Conservation (phyloP, 2,888 invertebrate species). For the Acleris laterana region DNA sequence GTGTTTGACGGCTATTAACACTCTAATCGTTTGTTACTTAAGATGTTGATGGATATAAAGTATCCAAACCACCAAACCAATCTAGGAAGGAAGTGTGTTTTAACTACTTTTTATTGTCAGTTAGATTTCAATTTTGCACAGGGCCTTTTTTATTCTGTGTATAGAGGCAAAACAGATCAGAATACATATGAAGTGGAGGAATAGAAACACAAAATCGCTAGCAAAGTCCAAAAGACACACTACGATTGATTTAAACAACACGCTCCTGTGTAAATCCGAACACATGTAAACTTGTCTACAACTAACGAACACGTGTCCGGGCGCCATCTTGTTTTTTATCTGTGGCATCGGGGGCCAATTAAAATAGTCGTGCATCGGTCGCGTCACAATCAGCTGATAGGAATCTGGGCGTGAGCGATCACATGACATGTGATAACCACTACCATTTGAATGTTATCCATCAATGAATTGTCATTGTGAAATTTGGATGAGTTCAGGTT, state of each 20-base stretch:
- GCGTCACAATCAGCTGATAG: conserved; percentile 79
- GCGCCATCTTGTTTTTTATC: conserved; percentile 76
- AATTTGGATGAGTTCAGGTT: background rate
- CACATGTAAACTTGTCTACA: conserved; percentile 20
- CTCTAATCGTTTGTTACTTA: no score
- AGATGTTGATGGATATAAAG: no score
- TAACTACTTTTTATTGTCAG: no score
- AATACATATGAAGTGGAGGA: no score
- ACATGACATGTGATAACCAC: conserved; percentile 54
- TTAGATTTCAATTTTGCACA: no score
- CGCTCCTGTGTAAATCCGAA: conserved; percentile 5
- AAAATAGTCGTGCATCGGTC: conserved; percentile 83
- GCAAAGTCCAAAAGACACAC: no score
- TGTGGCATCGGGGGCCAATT: conserved; percentile 78
- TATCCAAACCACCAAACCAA: no score
- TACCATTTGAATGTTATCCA: conserved; percentile 41
- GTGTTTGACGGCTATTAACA: no score
- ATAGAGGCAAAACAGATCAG: no score
- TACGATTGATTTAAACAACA: background rate
- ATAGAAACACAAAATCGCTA: no score
- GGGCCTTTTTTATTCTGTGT: no score
- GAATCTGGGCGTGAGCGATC: conserved; percentile 78
- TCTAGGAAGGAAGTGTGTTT: no score
- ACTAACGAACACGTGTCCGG: conserved; percentile 65
- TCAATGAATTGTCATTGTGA: conserved; percentile 20